A percentile compares a stretch with the other conserved stretches of the same genome.
phyloP scores from a whole-genome alignment of 2,113 vertebrate genomes.

The Montifringilla adamsi region DNA sequence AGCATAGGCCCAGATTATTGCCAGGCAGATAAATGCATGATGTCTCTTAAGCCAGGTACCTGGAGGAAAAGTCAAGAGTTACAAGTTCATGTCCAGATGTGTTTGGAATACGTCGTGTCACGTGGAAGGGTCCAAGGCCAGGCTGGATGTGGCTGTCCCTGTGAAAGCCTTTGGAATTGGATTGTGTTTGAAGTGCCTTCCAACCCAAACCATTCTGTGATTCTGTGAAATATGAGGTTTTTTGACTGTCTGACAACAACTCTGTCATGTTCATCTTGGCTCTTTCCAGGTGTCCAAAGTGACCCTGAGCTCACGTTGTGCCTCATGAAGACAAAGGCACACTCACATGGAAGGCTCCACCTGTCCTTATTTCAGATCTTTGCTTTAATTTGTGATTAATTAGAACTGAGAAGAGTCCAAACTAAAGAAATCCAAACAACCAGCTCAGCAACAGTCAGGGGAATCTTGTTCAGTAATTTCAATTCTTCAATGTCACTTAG shows the following conservation, averaged over 20 bases:
- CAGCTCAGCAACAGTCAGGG: fast-evolving
- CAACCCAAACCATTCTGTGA: neutral
- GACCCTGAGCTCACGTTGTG: fast-evolving
- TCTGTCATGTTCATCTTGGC: neutral
- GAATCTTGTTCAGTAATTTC: neutral
- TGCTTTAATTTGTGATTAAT: neutral
- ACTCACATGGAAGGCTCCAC: neutral
- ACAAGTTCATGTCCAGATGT: neutral
- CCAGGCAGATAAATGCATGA: slow-evolving; percentile 84
- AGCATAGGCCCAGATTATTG: slow-evolving; percentile 86
- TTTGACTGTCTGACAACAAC: neutral
- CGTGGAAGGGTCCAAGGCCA: fast-evolving
- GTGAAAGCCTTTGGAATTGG: too few species aligned
- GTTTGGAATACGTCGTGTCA: fast-evolving
- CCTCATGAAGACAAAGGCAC: neutral
- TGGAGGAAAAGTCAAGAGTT: slow-evolving; percentile 55
- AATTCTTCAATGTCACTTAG: neutral
- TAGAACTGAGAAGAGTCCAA: neutral
- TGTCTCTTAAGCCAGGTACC: slow-evolving; percentile 92
- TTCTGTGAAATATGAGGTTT: neutral
- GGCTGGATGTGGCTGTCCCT: neutral
- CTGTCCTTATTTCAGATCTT: neutral
- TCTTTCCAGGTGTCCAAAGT: neutral
- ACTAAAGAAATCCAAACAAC: neutral
- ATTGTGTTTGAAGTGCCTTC: neutral